A percentile compares a stretch with the other conserved stretches of the same genome.
Conservation (phyloP, 2,888 invertebrate genomes). For the Eledone cirrhosa region DNA sequence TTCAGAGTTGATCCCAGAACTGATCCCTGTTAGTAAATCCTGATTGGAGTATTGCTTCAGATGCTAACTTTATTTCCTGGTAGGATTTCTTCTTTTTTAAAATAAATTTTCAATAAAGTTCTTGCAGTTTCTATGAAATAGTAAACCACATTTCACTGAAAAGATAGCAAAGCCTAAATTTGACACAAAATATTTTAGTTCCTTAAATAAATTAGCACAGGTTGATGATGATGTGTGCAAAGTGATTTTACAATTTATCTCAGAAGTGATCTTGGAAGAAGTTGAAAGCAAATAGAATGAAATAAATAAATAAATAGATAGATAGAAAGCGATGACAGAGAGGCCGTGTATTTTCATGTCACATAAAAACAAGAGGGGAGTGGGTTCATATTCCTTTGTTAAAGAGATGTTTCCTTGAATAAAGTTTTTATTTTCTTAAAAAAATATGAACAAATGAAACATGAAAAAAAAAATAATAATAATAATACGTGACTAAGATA, state of each 20-base stretch:
- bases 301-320: slow-evolving; percentile 20
- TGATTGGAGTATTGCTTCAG: slow-evolving; percentile 24
- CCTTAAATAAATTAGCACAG: neutral
- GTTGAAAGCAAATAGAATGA: slow-evolving; percentile 8
- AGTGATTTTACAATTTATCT: neutral
- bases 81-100: slow-evolving; percentile 18
- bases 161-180: no score
- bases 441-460: no score
- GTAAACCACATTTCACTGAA: no score
- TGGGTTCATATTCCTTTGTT: no score
- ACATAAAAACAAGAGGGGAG: neutral
- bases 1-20: slow-evolving; percentile 7
- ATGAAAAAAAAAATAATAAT: no score
- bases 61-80: slow-evolving; percentile 4
- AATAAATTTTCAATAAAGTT: slow-evolving; percentile 9
- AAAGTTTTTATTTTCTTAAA: no score
- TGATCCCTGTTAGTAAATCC: neutral
- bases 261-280: neutral
- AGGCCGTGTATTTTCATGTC: neutral
- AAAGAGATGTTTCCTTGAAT: no score
- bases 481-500: no score
- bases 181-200: no score
- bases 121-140: neutral
- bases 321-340: slow-evolving; percentile 3
- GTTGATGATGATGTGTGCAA: slow-evolving; percentile 1